Conservation (phyloP, 1,140 invertebrate genomes). For the Drosophila kanapiae region DNA sequence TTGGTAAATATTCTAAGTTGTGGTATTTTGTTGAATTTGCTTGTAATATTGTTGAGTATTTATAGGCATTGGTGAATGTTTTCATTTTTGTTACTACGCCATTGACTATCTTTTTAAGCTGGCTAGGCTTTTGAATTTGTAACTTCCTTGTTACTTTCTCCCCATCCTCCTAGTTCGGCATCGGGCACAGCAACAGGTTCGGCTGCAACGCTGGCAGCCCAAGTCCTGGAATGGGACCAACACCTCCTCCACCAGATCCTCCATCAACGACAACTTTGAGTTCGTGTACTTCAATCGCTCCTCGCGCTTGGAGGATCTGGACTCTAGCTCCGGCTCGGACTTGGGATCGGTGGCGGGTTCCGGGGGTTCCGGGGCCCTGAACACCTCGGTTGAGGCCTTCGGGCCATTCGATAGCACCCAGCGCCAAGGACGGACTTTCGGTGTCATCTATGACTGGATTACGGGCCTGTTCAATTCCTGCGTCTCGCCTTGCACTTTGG, state of each 20-base stretch:
- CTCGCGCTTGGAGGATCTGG: slow-evolving; percentile 55
- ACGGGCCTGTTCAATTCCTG: slow-evolving; percentile 59
- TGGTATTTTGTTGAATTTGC: background rate
- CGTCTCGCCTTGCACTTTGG: slow-evolving; percentile 70
- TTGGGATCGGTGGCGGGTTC: background rate
- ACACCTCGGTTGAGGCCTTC: slow-evolving; percentile 67
- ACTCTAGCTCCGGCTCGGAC: background rate
- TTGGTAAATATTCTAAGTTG: background rate
- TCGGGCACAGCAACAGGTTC: slow-evolving; percentile 60
- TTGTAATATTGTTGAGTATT: background rate
- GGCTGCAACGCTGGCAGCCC: slow-evolving; percentile 47
- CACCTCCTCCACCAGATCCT: background rate
- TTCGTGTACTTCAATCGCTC: slow-evolving; percentile 50
- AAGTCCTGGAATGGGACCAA: slow-evolving; percentile 1
- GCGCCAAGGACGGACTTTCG: slow-evolving; percentile 70
- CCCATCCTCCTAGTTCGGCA: slow-evolving; percentile 28
- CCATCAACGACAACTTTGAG: slow-evolving; percentile 50
- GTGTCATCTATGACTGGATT: slow-evolving; percentile 67
- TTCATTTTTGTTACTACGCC: no score
- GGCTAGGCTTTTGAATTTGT: no score
- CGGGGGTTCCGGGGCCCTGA: background rate
- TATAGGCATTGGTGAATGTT: background rate
- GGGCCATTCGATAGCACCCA: slow-evolving; percentile 51
- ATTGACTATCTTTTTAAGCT: background rate
- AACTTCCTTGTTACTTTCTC: background rate